Conservation (phyloP, 2,797 vertebrate genomes). For the Urosaurus nigricauda region DNA sequence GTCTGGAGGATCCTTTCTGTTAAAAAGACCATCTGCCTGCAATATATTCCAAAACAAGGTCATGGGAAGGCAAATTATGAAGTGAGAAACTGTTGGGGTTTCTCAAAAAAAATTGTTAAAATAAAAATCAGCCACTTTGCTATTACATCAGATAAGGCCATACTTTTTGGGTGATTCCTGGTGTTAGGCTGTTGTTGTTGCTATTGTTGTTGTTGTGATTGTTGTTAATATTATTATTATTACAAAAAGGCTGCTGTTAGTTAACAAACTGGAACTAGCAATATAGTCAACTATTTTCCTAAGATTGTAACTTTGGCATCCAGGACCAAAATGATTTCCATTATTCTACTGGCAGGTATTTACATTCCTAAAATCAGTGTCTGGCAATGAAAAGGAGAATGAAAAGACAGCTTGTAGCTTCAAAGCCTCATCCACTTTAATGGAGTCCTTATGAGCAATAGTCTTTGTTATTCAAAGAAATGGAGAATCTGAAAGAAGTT, state of each 20-base stretch:
- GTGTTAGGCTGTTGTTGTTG: conserved; percentile 45
- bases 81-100: conserved; percentile 50
- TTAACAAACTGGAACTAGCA: conserved; percentile 73
- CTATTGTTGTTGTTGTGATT: conserved; percentile 46
- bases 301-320: conserved; percentile 74
- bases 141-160: conserved; percentile 71
- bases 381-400: conserved; percentile 48
- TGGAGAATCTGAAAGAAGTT: conserved; percentile 16
- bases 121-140: conserved; percentile 69
- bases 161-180: conserved; percentile 54
- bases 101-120: conserved; percentile 49
- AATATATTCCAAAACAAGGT: conserved; percentile 54
- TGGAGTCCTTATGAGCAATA: conserved; percentile 73
- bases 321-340: conserved; percentile 78
- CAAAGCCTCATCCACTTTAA: conserved; percentile 72
- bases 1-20: conserved; percentile 46
- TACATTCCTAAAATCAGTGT: conserved; percentile 76
- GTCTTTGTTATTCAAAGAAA: conserved; percentile 52
- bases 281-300: conserved; percentile 75
- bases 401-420: conserved; percentile 69
- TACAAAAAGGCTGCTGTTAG: conserved; percentile 62
- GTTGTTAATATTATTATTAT: neutral
- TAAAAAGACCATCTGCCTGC: conserved; percentile 53
- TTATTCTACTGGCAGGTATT: conserved; percentile 76
- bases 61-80: conserved; percentile 63